These are phyloP conservation scores for Busseola fusca DNA, from an alignment of 2,888 invertebrate species.

Conservation along the genomic window DNA sequence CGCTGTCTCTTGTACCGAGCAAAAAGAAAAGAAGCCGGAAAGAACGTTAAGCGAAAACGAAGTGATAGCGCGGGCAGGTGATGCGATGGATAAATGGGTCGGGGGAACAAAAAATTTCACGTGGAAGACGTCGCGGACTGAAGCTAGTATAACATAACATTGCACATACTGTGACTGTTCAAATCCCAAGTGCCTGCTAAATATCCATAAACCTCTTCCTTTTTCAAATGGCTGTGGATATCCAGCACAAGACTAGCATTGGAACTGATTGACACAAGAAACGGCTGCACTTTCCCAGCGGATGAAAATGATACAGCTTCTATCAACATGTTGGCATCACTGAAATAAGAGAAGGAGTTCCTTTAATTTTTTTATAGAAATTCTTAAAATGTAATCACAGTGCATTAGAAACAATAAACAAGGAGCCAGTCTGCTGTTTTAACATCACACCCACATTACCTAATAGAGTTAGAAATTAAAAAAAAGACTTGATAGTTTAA, in stretches of 20 bases:
- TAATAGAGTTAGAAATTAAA: too few relatives aligned
- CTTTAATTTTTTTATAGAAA: constrained; percentile 35
- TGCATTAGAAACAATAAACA: constrained; percentile 42
- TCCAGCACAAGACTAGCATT: constrained; percentile 96
- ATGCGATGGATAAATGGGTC: too few relatives aligned
- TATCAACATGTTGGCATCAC: constrained; percentile 96
- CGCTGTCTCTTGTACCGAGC: too few relatives aligned
- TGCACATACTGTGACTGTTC: constrained; percentile 95
- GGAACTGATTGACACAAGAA: constrained; percentile 95
- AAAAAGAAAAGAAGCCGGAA: too few relatives aligned
- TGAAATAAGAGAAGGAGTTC: constrained; percentile 78
- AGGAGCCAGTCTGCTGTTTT: constrained; percentile 7
- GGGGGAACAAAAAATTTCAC: too few relatives aligned
- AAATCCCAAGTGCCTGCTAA: constrained; percentile 98
- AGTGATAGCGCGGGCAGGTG: too few relatives aligned
- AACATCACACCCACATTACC: neutral
- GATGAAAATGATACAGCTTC: constrained; percentile 96
- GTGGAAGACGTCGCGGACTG: too few relatives aligned
- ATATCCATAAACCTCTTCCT: constrained; percentile 98
- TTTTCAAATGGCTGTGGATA: constrained; percentile 97
- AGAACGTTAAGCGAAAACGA: neutral
- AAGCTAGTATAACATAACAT: neutral
- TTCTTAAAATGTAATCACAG: constrained; percentile 9
- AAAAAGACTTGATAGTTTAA: too few relatives aligned
- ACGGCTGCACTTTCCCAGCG: constrained; percentile 97